Base-by-base conservation (phyloP, 2,113 vertebrate species). In the Hemibates koningsi region DNA sequence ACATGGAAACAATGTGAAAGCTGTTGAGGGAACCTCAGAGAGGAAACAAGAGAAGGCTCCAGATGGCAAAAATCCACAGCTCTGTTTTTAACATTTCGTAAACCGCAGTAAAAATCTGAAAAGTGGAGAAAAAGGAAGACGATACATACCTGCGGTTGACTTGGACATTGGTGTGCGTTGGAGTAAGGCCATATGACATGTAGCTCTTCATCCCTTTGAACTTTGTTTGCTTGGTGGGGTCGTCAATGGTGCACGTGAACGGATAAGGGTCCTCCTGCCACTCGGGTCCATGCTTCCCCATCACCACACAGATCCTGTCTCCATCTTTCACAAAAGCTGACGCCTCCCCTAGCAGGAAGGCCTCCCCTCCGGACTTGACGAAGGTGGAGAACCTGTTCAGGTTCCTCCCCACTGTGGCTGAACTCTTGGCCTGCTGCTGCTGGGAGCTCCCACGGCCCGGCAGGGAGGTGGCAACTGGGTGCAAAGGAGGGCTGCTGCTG, bases 121-220 rank as follows among this genome's bases (percentile, higher is more conserved):
- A 41, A 12, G 41, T 68, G 10, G 21, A 82, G 14, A 29, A 83
- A 17, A 5, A 9, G 4, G 21, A 63, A 19, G 11, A 7, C 11
- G 4, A 52, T 6, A 3, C 6, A 41, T 95, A 96, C 94, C 98
- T 98, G 89, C 98, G 97, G 95, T 98, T 97, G 43, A 99, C 99
- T 12, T 97, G 97, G 80, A 94, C 95, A 19, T 97, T 97, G 0
- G 98, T 99, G 96, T 99, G 98, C n/a, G 96, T 98, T 4, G 98
- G 97, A 38, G 98, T 97, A 84, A 99, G 95, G 86, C 98, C 98
- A 84, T 99, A 99, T 4, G 98, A 98, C 6, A 99, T 99, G 95
- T 98, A 99, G 84, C 98, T 99, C 96, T 99, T 99, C 98, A 99
- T 99, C 84, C 99, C 99, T 92, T 99, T 99, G 95, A 99, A 99